Evolutionary conservation across 2,797 vertebrate genomes (phyloP), one percentile per base, ranked within the genome.

Genomic region (Liasis olivaceus): DNA sequence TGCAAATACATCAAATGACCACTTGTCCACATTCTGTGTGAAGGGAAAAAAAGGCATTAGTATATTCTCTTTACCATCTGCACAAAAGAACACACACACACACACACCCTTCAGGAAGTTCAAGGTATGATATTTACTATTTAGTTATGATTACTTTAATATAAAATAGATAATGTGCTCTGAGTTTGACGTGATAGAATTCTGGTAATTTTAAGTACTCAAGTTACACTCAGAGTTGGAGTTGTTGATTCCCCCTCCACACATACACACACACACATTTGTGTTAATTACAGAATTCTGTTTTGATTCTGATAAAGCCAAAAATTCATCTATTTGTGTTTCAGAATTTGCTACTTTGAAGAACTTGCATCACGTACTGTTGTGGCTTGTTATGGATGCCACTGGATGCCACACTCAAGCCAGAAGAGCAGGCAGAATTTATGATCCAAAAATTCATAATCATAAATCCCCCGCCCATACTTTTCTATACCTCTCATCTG

Each of bases 1-100:
- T n/a, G 98, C 98, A 97, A 99, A 99, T 94, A 99, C 99, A 92
- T 99, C 98, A 69, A 99, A 99, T 20, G 99, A 99, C 99, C 99
- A 99, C 14, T 96, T 98, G 97, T 99, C 99, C 95, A 99, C 98
- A 91, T 99, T 98, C 99, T 99, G 95, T 9, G 97, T 96, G 28
- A 20, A 11, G 51, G 90, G 54, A 86, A 95, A 81, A 81, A 95
- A 92, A 1, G 7, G 59, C 1, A 26, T 96, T 93, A 95, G 86
- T 59, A 14, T 0, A 42, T 89, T 31, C 0, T 1, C 26, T 95
- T 93, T 89, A 72, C 85, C 22, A 42, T 24, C 5, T 9, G n/a
- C 0, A 58, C 5, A 85, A 64, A 85, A 85, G 93, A 91, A 24
- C 13, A 77, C 31, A 26, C 36, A 42, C 9, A 60, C 17, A 20